Base-by-base conservation (phyloP, 64 coral and sea anemone genomes). In the Hydrozoanthus tunicans region DNA sequence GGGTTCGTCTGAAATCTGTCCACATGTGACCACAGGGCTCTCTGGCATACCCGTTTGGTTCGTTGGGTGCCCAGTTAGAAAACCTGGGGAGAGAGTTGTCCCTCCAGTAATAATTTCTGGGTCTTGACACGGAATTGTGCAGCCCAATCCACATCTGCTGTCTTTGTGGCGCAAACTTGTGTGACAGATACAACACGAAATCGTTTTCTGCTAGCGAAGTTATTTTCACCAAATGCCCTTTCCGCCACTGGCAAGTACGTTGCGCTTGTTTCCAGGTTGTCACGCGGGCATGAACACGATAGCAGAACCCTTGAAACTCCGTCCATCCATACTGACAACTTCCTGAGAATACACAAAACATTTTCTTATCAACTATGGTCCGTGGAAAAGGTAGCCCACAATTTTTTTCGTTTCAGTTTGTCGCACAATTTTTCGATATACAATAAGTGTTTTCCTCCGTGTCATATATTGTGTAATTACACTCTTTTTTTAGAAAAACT, bases 21-120 rank as follows among this genome's bases (percentile, higher is more conserved):
- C 79, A 64, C 79, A 81, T 81, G 58, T 81, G 59, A 6, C 79
- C 79, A 64, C 59, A 81, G 25, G 26, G 26, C 13, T 81, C 79
- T 13, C n/a, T 13, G 4, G 59, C 11, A 0, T 9, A 52, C 3
- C n/a, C 7, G 9, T 81, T 81, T 64, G 79, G 79, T 51, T 81
- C 79, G 51, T 60, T 2, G 10, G 79, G 79, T 57, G 79, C 58
- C 73, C 43, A 53, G 73, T 51, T 51, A 76, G 43, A 10, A 26
- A 10, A 53, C 26, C 12, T 25, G 14, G 73, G 73, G 14, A 15
- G 72, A 2, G 72, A 76, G 72, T 65, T 12, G n/a, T 79, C 77
- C 59, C 55, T n/a, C 77, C 77, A 79, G 56, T 79, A 56, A 6
- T n/a, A 79, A 8, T 79, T 79, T 56, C 59, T 79, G 9, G 56